Conservation (phyloP, 2,888 invertebrate species). For the Drosophila nr. fundita region DNA sequence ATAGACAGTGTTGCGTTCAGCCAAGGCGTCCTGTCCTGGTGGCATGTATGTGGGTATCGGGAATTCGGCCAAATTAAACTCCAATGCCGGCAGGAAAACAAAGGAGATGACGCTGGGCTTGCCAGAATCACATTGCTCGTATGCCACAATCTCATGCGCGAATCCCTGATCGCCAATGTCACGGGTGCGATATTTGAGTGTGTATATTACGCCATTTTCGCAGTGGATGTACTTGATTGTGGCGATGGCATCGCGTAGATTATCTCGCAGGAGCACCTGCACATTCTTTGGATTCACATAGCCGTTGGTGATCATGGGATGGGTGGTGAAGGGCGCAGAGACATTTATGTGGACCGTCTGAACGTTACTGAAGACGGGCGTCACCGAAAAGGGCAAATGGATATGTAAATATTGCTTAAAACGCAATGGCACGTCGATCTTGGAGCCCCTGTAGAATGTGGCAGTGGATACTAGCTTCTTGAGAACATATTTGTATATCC, state of each 20-base stretch:
- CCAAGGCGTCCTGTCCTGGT: slow-evolving; percentile 42
- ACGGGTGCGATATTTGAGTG: slow-evolving; percentile 56
- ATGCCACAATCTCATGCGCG: slow-evolving; percentile 61
- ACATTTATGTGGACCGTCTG: slow-evolving; percentile 61
- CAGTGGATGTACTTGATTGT: slow-evolving; percentile 39
- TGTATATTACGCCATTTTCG: slow-evolving; percentile 48
- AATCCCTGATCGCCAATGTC: slow-evolving; percentile 68
- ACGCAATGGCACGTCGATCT: slow-evolving; percentile 56
- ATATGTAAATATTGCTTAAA: slow-evolving; percentile 64
- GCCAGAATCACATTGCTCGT: slow-evolving; percentile 51
- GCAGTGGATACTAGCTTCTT: slow-evolving; percentile 50
- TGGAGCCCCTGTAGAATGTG: slow-evolving; percentile 63
- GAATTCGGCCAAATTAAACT: slow-evolving; percentile 52
- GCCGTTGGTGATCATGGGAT: slow-evolving; percentile 55
- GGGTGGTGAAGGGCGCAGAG: slow-evolving; percentile 32
- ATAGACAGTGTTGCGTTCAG: slow-evolving; percentile 45
- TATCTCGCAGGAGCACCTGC: slow-evolving; percentile 58
- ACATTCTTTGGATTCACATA: slow-evolving; percentile 62
- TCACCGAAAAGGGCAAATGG: slow-evolving; percentile 53
- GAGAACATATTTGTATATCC: slow-evolving; percentile 50
- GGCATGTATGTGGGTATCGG: slow-evolving; percentile 57
- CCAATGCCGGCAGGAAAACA: slow-evolving; percentile 60
- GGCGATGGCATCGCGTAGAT: slow-evolving; percentile 49
- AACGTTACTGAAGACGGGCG: slow-evolving; percentile 56
- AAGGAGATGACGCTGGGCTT: slow-evolving; percentile 63